Percentiles rank a stretch among this genome's conserved stretches.
Evolutionary conservation across 2,797 vertebrate genomes (phyloP).

Genomic region (Gadopsis bispinosus): DNA sequence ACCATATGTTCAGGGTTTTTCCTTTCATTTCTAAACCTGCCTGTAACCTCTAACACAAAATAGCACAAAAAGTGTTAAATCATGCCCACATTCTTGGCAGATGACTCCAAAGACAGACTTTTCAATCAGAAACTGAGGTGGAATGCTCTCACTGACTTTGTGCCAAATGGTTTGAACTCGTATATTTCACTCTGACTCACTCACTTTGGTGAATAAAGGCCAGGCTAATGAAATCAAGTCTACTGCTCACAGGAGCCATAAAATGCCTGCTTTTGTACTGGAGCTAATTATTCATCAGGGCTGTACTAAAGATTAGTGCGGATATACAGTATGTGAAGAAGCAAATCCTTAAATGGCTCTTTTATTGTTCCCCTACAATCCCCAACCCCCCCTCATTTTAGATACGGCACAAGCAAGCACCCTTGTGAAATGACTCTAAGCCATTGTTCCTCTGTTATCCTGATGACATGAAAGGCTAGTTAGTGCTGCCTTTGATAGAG

Average conservation of each 20-base stretch:
- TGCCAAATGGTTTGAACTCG: slow-evolving; percentile 55
- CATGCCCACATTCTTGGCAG: not conserved
- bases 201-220: slow-evolving; percentile 67
- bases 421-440: slow-evolving; percentile 79
- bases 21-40: slow-evolving; percentile 2
- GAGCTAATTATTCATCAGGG: slow-evolving; percentile 79
- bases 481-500: slow-evolving; percentile 78
- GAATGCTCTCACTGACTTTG: slow-evolving; percentile 17
- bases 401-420: slow-evolving; percentile 71
- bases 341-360: slow-evolving; percentile 84
- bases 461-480: slow-evolving; percentile 76
- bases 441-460: slow-evolving; percentile 81
- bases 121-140: slow-evolving; percentile 29
- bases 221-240: slow-evolving; percentile 79
- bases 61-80: slow-evolving; percentile 18
- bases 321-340: slow-evolving; percentile 69
- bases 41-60: slow-evolving; percentile 3
- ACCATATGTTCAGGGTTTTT: not conserved
- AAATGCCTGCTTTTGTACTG: slow-evolving; percentile 77
- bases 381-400: slow-evolving; percentile 72
- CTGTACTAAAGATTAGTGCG: slow-evolving; percentile 79
- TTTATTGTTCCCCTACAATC: slow-evolving; percentile 77
- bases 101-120: slow-evolving; percentile 25
- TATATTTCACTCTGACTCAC: slow-evolving; percentile 53
- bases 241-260: slow-evolving; percentile 66